Evolutionary conservation across 2,888 invertebrate genomes (phyloP).

Genomic region (Hydrotaea cyrtoneurina): DNA sequence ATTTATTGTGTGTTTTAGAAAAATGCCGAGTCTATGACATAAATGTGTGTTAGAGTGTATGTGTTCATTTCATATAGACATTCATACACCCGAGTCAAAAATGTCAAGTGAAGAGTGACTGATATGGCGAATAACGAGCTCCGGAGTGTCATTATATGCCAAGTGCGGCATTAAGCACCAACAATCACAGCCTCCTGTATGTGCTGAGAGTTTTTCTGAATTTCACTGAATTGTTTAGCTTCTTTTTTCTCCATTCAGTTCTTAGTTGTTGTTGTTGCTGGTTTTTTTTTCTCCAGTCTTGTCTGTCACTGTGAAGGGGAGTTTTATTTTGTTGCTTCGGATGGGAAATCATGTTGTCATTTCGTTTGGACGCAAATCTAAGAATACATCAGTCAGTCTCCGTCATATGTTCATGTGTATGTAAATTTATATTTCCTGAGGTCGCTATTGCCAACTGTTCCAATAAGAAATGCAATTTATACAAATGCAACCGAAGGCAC

Average conservation of each 20-base stretch:
- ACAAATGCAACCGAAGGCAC: not conserved
- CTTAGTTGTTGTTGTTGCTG: slow-evolving; percentile 1
- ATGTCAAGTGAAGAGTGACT: slow-evolving; percentile 79
- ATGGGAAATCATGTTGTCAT: slow-evolving; percentile 46
- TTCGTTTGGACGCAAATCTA: slow-evolving; percentile 18
- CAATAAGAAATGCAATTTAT: slow-evolving; percentile 2
- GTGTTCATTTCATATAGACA: slow-evolving; percentile 1
- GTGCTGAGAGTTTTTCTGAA: slow-evolving; percentile 37
- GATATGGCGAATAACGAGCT: slow-evolving; percentile 78
- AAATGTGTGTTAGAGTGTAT: slow-evolving; percentile 25
- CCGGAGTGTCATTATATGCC: slow-evolving; percentile 70
- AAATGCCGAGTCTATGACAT: not conserved
- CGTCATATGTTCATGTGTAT: slow-evolving; percentile 5
- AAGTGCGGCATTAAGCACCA: slow-evolving; percentile 70
- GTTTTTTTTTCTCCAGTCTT: no score
- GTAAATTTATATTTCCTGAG: slow-evolving; percentile 26
- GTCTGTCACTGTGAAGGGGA: slow-evolving; percentile 45
- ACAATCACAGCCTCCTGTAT: slow-evolving; percentile 54
- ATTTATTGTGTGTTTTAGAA: not conserved
- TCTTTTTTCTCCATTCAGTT: slow-evolving; percentile 20
- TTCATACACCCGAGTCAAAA: slow-evolving; percentile 71
- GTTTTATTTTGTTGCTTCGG: slow-evolving; percentile 45
- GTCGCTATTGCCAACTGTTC: slow-evolving; percentile 12
- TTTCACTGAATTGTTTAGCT: slow-evolving; percentile 33
- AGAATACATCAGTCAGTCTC: slow-evolving; percentile 18